Evolutionary conservation across 2,797 vertebrate species (phyloP).

Genomic region (Geotrypetes seraphini): DNA sequence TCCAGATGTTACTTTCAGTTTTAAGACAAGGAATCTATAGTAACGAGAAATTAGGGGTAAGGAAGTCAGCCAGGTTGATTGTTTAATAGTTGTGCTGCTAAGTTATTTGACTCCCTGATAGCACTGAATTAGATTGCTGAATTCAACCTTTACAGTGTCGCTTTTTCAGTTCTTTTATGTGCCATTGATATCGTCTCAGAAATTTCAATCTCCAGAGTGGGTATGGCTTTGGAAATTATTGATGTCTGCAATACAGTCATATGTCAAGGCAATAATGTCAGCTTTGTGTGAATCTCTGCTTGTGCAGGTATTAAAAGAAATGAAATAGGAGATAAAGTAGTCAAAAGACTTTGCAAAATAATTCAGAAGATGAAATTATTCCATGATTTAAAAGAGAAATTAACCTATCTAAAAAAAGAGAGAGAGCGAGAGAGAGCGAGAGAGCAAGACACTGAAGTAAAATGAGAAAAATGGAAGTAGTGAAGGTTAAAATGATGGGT

Average conservation of each 20-base stretch:
- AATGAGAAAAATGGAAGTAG: conserved; percentile 16
- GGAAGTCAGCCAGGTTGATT: conserved; percentile 25
- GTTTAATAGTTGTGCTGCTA: conserved; percentile 31
- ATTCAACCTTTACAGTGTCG: conserved; percentile 53
- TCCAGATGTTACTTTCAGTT: too few relatives aligned
- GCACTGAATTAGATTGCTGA: conserved; percentile 45
- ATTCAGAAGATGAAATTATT: conserved; percentile 35
- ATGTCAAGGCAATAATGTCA: conserved; percentile 49
- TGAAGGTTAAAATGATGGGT: conserved; percentile 31
- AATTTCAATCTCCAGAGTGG: conserved; percentile 50
- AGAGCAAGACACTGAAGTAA: conserved; percentile 10
- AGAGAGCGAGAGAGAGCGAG: too few relatives aligned
- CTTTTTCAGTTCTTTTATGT: conserved; percentile 50
- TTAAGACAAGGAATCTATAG: too few relatives aligned
- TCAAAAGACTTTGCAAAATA: conserved; percentile 47
- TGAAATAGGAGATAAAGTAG: conserved; percentile 51
- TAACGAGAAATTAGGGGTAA: conserved; percentile 1
- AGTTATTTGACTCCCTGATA: conserved; percentile 45
- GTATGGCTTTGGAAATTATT: conserved; percentile 51
- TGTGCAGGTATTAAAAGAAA: conserved; percentile 49
- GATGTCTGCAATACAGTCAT: conserved; percentile 52
- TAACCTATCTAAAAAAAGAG: conserved; percentile 26
- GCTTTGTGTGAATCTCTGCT: conserved; percentile 42
- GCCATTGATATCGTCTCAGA: conserved; percentile 43
- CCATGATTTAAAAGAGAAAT: conserved; percentile 35